Percentiles rank a stretch among this genome's conserved stretches.
Conservation (phyloP, 2,113 vertebrate species). For the Nyctereutes procyonoides region DNA sequence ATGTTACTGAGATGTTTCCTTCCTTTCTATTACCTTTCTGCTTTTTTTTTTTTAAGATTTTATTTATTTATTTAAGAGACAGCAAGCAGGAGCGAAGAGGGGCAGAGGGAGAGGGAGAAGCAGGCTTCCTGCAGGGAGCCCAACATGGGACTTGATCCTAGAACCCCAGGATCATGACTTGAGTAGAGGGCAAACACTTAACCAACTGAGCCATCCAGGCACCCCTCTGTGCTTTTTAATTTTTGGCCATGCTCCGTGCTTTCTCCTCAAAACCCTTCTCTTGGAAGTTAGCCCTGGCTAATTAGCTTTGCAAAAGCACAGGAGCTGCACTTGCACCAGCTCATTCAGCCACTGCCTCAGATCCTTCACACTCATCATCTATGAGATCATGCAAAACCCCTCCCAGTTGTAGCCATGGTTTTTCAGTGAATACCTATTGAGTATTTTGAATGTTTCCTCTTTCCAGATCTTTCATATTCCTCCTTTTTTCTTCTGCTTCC, state of each 20-base stretch:
- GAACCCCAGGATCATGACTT: background rate
- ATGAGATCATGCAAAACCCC: background rate
- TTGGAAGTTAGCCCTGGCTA: background rate
- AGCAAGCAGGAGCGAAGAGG: background rate
- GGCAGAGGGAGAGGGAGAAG: background rate
- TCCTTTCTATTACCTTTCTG: background rate
- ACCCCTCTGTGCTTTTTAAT: background rate
- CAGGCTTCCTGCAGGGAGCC: background rate
- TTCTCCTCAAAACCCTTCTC: background rate
- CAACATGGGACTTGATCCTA: background rate
- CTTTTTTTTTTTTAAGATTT: background rate
- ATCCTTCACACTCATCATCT: background rate
- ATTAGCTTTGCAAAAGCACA: background rate
- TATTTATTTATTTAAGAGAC: background rate
- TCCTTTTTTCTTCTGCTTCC: background rate
- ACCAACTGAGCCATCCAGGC: background rate
- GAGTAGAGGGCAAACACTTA: background rate
- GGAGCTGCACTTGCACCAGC: fast-evolving
- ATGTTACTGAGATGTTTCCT: too few relatives aligned
- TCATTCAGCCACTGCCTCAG: background rate
- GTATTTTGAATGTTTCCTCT: background rate
- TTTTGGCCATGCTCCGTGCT: background rate
- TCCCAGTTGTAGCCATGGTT: background rate
- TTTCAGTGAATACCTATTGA: background rate
- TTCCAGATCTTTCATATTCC: background rate